These are phyloP conservation scores for Drosophila hamatofila DNA, from an alignment of 2,888 invertebrate genomes.

Conservation along the genomic window DNA sequence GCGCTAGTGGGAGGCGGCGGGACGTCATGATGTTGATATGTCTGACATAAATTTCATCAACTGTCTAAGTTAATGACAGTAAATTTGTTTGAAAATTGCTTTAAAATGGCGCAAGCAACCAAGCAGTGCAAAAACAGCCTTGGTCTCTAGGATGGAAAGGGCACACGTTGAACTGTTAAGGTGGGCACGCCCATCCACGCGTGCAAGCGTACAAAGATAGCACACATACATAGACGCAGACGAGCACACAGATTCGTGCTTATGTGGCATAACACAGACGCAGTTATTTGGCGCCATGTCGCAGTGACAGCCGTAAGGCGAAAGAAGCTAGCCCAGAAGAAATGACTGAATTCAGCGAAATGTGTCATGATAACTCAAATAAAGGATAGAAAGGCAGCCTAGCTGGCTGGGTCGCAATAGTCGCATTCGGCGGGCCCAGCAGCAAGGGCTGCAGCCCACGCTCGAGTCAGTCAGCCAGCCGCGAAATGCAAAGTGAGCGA, in stretches of 20 bases:
- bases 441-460: slow-evolving; percentile 4
- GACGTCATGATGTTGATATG: slow-evolving; percentile 74
- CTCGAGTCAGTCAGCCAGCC: slow-evolving; percentile 74
- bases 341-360: slow-evolving; percentile 82
- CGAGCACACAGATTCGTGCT: slow-evolving; percentile 16
- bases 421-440: slow-evolving; percentile 28
- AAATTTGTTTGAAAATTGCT: slow-evolving; percentile 81
- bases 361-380: slow-evolving; percentile 82
- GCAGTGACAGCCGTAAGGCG: slow-evolving; percentile 73
- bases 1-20: slow-evolving; percentile 13
- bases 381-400: slow-evolving; percentile 71
- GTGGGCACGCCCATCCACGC: slow-evolving; percentile 31
- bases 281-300: slow-evolving; percentile 70
- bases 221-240: slow-evolving; percentile 24
- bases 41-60: slow-evolving; percentile 81
- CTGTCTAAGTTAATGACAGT: slow-evolving; percentile 81
- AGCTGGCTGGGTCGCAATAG: slow-evolving; percentile 25
- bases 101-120: slow-evolving; percentile 81
- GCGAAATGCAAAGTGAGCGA: slow-evolving; percentile 78
- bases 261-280: slow-evolving; percentile 25
- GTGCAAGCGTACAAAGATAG: slow-evolving; percentile 50
- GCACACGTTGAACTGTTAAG: slow-evolving; percentile 36
- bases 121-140: slow-evolving; percentile 72
- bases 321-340: slow-evolving; percentile 73
- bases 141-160: slow-evolving; percentile 29